Percentiles rank a stretch among this genome's conserved stretches.
These are phyloP conservation scores for Polypedilum pembai DNA, from an alignment of 1,140 invertebrate genomes.

Conservation along the genomic window DNA sequence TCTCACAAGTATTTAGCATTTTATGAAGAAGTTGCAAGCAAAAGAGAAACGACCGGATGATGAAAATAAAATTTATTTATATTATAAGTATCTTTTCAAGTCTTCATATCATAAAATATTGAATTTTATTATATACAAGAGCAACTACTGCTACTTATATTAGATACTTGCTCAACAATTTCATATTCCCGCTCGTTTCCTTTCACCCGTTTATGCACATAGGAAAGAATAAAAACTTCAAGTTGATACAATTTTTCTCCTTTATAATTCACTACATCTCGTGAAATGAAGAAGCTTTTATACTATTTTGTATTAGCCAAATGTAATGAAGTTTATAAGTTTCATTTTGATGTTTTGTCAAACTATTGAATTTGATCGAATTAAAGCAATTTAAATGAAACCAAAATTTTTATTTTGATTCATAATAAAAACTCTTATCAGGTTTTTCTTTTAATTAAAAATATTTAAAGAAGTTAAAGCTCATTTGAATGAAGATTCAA, in stretches of 20 bases:
- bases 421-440: background rate
- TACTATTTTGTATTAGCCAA: too few relatives aligned
- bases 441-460: background rate
- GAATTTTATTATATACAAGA: conserved; percentile 17
- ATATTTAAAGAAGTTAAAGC: background rate
- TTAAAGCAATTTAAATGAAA: too few relatives aligned
- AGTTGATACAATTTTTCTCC: background rate
- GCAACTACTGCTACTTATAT: background rate
- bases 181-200: too few relatives aligned
- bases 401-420: background rate
- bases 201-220: background rate
- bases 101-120: conserved; percentile 16
- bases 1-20: background rate
- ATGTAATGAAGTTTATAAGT: too few relatives aligned
- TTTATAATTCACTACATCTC: background rate
- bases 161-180: too few relatives aligned
- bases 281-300: too few relatives aligned
- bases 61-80: background rate
- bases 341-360: too few relatives aligned
- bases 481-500: background rate
- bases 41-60: background rate
- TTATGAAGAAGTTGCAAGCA: background rate
- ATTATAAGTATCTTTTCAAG: background rate
- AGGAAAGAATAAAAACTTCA: background rate
- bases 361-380: too few relatives aligned